phyloP scores from a whole-genome alignment of 2,888 invertebrate genomes.

The Eupithecia pulchellata region DNA sequence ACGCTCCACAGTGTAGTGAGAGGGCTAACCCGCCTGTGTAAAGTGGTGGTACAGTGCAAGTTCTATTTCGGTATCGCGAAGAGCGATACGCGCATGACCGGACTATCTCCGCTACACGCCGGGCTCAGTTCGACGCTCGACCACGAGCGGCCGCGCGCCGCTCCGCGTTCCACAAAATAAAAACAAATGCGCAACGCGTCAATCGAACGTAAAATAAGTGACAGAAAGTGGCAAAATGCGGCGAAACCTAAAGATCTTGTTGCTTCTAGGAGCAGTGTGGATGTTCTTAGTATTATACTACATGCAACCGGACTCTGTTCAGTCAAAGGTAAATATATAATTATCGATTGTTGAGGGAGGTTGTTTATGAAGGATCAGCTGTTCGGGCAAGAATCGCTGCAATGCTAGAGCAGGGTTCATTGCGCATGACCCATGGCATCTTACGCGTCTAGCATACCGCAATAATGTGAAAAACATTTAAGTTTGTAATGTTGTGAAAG shows the following conservation, averaged over 20 bases:
- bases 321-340: conserved; percentile 65
- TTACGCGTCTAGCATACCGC: conserved; percentile 62
- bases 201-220: conserved; percentile 48
- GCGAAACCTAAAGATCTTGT: conserved; percentile 78
- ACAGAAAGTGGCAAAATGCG: conserved; percentile 63
- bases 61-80: conserved; percentile 71
- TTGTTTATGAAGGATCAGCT: conserved; percentile 66
- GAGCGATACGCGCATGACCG: conserved; percentile 79
- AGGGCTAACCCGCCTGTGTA: conserved; percentile 50
- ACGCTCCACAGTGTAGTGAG: conserved; percentile 54
- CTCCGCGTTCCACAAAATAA: conserved; percentile 52
- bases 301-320: conserved; percentile 76
- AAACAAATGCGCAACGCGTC: conserved; percentile 49
- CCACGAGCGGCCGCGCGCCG: conserved; percentile 82
- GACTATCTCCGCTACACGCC: conserved; percentile 54
- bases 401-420: conserved; percentile 54
- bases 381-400: conserved; percentile 56
- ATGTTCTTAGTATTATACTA: conserved; percentile 79
- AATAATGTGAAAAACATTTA: conserved; percentile 41
- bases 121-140: conserved; percentile 73
- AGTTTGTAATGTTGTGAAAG: conserved; percentile 39
- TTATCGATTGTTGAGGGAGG: conserved; percentile 40
- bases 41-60: conserved; percentile 51
- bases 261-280: conserved; percentile 76
- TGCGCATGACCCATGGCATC: conserved; percentile 70